phyloP scores from a whole-genome alignment of 2,888 invertebrate species.

The Amblyteles armatorius region DNA sequence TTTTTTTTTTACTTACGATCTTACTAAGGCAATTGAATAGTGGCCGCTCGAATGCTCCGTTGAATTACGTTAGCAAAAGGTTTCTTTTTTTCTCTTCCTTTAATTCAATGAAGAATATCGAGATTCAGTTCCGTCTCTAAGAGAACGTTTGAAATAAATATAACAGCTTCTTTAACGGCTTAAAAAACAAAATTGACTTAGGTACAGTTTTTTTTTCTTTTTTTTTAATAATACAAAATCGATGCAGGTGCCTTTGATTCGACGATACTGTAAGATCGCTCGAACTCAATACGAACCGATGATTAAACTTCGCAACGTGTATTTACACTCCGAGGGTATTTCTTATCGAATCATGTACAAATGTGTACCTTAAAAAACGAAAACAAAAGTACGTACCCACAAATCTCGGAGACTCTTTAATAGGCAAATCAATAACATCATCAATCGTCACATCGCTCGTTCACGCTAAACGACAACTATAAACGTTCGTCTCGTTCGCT shows the following conservation, averaged over 20 bases:
- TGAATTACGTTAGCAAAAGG: constrained; percentile 45
- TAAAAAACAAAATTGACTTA: constrained; percentile 33
- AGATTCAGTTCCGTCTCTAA: constrained; percentile 43
- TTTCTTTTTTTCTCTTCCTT: constrained; percentile 15
- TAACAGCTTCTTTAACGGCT: constrained; percentile 41
- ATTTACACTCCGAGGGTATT: constrained; percentile 41
- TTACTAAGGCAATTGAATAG: constrained; percentile 76
- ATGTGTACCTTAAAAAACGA: constrained; percentile 16
- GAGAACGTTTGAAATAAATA: constrained; percentile 19
- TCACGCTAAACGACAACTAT: constrained; percentile 51
- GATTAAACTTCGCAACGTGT: constrained; percentile 44
- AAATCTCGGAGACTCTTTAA: constrained; percentile 48
- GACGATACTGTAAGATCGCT: constrained; percentile 36
- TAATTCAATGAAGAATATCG: constrained; percentile 38
- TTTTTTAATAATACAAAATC: constrained; percentile 33
- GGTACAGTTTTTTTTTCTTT: constrained; percentile 1
- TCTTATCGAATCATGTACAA: constrained; percentile 42
- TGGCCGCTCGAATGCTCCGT: constrained; percentile 66
- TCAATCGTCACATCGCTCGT: constrained; percentile 38
- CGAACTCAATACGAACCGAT: constrained; percentile 25
- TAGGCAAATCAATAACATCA: constrained; percentile 56
- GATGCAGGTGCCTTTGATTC: constrained; percentile 24
- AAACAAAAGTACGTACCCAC: constrained; percentile 19
- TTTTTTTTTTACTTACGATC: constrained; percentile 66
- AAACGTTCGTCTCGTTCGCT: constrained; percentile 46